These are phyloP conservation scores for Corella eumyota DNA, from an alignment of 23 tunicate species.

Conservation along the genomic window DNA sequence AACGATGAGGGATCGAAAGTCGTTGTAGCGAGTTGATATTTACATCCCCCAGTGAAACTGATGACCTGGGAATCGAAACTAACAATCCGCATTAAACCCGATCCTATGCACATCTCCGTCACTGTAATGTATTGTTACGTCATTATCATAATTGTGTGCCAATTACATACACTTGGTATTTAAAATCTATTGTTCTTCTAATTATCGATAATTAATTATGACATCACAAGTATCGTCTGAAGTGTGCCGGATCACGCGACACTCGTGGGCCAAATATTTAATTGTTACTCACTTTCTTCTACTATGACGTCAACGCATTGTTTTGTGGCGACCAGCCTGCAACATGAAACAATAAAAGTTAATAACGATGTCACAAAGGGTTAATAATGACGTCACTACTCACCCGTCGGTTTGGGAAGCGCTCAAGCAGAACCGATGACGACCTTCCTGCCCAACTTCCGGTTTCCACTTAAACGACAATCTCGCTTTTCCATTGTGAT, in stretches of 20 bases:
- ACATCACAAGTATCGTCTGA: too few relatives aligned
- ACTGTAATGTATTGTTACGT: too few relatives aligned
- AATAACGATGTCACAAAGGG: background rate
- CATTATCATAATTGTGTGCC: too few relatives aligned
- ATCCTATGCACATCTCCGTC: conserved; percentile 16
- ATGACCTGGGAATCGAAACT: too few relatives aligned
- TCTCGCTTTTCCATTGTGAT: too few relatives aligned
- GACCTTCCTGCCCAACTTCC: conserved; percentile 13
- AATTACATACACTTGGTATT: too few relatives aligned
- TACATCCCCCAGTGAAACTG: conserved; percentile 44
- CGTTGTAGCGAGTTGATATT: conserved; percentile 33
- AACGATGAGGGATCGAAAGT: conserved; percentile 3
- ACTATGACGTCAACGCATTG: conserved; percentile 30
- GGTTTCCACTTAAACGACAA: conserved; percentile 52
- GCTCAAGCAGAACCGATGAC: conserved; percentile 21
- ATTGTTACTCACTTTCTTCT: conserved; percentile 23
- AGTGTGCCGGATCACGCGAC: too few relatives aligned
- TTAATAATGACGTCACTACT: too few relatives aligned
- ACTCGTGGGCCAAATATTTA: too few relatives aligned
- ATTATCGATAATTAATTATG: too few relatives aligned
- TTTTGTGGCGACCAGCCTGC: conserved; percentile 21
- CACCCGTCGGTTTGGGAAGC: conserved; percentile 30
- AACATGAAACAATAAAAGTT: background rate
- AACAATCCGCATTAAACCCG: conserved; percentile 24
- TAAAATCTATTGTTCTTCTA: too few relatives aligned